Evolutionary conservation across 2,888 invertebrate genomes (phyloP).

Genomic region (Oligia fasciuncula): DNA sequence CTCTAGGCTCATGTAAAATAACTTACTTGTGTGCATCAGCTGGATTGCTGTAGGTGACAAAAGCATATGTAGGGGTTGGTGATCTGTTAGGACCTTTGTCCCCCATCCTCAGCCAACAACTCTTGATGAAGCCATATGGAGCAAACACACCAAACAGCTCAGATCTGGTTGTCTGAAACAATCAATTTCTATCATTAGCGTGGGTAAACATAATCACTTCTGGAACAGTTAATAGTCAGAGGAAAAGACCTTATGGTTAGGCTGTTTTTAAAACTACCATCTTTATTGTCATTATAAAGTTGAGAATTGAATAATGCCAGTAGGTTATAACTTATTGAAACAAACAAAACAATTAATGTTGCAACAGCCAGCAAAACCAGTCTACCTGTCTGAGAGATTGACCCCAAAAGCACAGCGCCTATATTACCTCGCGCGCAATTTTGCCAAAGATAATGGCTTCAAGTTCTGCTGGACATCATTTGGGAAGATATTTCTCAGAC

Average conservation of each 20-base stretch:
- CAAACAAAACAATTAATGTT: not conserved
- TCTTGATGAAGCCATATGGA: constrained; percentile 89
- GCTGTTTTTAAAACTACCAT: not conserved
- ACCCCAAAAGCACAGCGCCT: no score
- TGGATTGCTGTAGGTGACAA: constrained; percentile 89
- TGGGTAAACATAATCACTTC: not conserved
- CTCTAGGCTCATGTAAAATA: constrained; percentile 3
- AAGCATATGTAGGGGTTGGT: constrained; percentile 87
- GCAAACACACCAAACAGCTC: constrained; percentile 89
- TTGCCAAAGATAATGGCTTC: no score
- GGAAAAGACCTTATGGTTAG: not conserved
- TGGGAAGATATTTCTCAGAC: no score
- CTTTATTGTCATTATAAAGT: not conserved
- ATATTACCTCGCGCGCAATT: no score
- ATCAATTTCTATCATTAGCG: constrained; percentile 3
- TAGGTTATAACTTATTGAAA: not conserved
- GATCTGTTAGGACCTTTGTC: constrained; percentile 78
- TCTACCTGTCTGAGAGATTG: no score
- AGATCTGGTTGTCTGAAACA: constrained; percentile 87
- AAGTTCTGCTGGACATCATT: no score
- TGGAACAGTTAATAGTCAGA: no score
- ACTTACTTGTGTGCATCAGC: constrained; percentile 89
- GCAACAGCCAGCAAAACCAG: no score
- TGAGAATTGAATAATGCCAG: not conserved
- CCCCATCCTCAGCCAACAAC: constrained; percentile 89